Base-by-base conservation (phyloP, 1,140 invertebrate species). In the Halictus rubicundus region DNA sequence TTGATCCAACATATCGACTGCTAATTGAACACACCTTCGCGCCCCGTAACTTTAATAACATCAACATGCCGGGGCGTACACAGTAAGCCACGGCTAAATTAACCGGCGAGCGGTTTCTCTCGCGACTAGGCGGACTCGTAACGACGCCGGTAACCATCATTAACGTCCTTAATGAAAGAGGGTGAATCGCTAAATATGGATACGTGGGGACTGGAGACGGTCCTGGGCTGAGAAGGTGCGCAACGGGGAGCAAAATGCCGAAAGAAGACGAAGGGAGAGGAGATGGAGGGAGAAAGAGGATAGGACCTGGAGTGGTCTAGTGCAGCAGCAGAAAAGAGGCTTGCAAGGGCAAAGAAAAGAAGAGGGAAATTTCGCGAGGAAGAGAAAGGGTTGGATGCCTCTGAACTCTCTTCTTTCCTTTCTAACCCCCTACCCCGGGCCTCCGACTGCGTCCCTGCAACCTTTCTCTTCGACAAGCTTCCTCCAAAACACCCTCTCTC, bases 151-250 rank as follows among this genome's bases (percentile, higher is more conserved):
- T 87, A 88, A 88, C 87, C 85, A 82, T 90, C 88, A 86, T 89
- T 89, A 90, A 84, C 84, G 83, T 84, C 69, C 83, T 86, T 90
- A 89, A 90, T 90, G 89, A 90, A 90, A 89, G 83, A 81, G 87
- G 80, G 76, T 86, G 88, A 88, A 89, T 89, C 75, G 81, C 80
- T 88, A 85, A 90, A 81, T 85, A 81, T 79, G 84, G 82, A 72
- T 81, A 80, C 27, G 76, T 68, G 42, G 70, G 63, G 68, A 5
- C 9, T 49, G 66, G 37, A 72, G 73, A 61, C 60, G 69, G 63
- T 19, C 27, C 25, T 46, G 70, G 57, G 71, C 74, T 37, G 75
- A 59, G 2, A 14, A 42, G 39, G 39, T 5, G 6, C 6, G 39
- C 10, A 42, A 42, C 7, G 39, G 39, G 7, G 39, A 9, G 39